phyloP scores from a whole-genome alignment of 1,140 invertebrate genomes.

The Dendrolimus kikuchii region DNA sequence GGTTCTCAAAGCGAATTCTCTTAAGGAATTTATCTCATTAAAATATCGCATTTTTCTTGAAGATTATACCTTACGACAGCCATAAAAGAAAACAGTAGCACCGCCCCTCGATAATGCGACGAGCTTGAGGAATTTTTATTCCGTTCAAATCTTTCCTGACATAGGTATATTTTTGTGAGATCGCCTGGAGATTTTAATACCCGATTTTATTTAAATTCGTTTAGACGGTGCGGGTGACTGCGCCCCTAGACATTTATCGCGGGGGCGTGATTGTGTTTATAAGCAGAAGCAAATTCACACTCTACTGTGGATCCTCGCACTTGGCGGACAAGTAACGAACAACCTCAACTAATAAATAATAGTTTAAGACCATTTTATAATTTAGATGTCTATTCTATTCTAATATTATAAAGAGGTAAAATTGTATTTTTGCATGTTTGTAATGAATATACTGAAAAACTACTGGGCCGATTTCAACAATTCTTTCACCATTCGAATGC shows the following conservation, averaged over 20 bases:
- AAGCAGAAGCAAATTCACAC: conserved; percentile 32
- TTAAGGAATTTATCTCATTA: conserved; percentile 69
- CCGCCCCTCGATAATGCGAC: conserved; percentile 70
- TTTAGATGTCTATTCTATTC: too few species aligned
- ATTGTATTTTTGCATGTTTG: too few species aligned
- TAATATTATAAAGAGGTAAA: too few species aligned
- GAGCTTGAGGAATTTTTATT: conserved; percentile 71
- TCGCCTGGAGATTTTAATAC: conserved; percentile 67
- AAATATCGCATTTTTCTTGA: conserved; percentile 73
- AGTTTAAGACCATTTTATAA: too few species aligned
- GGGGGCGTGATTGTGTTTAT: conserved; percentile 57
- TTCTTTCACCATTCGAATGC: too few species aligned
- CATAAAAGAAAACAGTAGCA: conserved; percentile 70
- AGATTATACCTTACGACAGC: conserved; percentile 73
- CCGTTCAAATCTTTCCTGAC: conserved; percentile 67
- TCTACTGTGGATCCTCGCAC: too few species aligned
- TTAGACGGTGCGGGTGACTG: conserved; percentile 52
- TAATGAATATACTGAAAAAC: too few species aligned
- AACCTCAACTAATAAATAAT: too few species aligned
- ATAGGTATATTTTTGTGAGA: conserved; percentile 68
- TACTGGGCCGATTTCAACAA: too few species aligned
- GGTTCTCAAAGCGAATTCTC: conserved; percentile 49
- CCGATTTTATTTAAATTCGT: conserved; percentile 70
- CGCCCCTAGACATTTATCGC: conserved; percentile 58
- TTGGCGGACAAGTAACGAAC: too few species aligned